A percentile compares a stretch with the other conserved stretches of the same genome.
These are phyloP conservation scores for Copidosoma floridanum DNA, from an alignment of 1,140 invertebrate species.

Conservation along the genomic window DNA sequence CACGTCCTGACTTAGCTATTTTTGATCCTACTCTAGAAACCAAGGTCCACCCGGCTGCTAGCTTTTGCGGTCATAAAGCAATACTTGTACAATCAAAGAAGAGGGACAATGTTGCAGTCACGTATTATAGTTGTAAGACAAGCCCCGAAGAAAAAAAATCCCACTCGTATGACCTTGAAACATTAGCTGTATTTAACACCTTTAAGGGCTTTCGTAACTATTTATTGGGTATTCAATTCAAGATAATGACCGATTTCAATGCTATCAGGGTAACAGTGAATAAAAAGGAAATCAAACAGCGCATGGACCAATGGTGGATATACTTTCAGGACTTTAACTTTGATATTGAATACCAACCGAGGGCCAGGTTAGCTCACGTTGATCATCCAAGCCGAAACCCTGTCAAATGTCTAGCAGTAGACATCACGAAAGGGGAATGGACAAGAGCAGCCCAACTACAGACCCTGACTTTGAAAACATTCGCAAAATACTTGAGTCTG, in stretches of 20 bases:
- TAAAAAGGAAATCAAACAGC: conserved; percentile 38
- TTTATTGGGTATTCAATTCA: conserved; percentile 41
- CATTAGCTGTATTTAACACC: conserved; percentile 38
- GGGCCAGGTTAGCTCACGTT: conserved; percentile 39
- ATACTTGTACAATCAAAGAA: conserved; percentile 40
- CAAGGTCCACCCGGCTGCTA: conserved; percentile 37
- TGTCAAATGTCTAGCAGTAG: neutral
- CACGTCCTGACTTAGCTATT: conserved; percentile 16
- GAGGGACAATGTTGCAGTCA: conserved; percentile 14
- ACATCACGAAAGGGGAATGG: neutral
- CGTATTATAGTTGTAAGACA: conserved; percentile 42
- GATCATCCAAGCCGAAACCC: conserved; percentile 38
- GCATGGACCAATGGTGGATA: conserved; percentile 41
- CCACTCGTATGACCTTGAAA: conserved; percentile 44
- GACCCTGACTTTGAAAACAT: neutral
- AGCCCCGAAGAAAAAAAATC: conserved; percentile 23
- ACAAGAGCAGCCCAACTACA: neutral
- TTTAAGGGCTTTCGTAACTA: conserved; percentile 40
- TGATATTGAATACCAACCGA: conserved; percentile 39
- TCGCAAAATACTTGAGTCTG: neutral
- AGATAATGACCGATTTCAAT: conserved; percentile 40
- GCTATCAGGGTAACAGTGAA: conserved; percentile 36
- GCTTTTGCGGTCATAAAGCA: conserved; percentile 31
- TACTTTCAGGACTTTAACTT: conserved; percentile 41
- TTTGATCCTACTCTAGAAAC: conserved; percentile 28